These are phyloP conservation scores for Papilio glaucus DNA, from an alignment of 1,140 invertebrate species.

Conservation along the genomic window DNA sequence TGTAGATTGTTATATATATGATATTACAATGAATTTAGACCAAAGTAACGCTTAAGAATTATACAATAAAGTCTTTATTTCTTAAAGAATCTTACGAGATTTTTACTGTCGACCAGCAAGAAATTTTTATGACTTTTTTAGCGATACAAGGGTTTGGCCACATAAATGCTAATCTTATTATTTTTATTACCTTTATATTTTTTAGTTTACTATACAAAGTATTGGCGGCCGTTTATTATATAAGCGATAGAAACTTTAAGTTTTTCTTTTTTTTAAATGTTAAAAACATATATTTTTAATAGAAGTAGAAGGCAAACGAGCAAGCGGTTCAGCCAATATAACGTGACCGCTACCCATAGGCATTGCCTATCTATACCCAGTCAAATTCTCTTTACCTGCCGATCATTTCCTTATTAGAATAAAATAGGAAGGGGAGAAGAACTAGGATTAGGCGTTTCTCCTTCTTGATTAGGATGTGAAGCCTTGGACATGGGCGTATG, in stretches of 20 bases:
- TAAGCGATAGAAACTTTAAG: background rate
- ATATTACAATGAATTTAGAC: background rate
- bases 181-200: slow-evolving; percentile 2
- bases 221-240: background rate
- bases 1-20: too few species aligned
- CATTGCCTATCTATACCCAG: too few species aligned
- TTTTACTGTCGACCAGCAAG: background rate
- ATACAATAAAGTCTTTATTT: background rate
- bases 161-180: slow-evolving; percentile 4
- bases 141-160: background rate
- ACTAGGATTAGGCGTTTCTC: too few species aligned
- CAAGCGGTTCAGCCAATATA: too few species aligned
- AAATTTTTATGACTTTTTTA: background rate
- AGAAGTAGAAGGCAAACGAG: background rate
- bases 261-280: too few species aligned
- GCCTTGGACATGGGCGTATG: too few species aligned
- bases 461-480: too few species aligned
- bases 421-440: too few species aligned
- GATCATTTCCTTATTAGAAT: too few species aligned
- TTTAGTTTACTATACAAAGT: background rate
- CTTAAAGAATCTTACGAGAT: background rate
- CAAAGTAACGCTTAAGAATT: background rate
- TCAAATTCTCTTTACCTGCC: too few species aligned
- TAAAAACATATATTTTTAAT: background rate
- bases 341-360: too few species aligned